Conservation (phyloP, 2,888 invertebrate genomes). For the Leptarthrus brevirostris region DNA sequence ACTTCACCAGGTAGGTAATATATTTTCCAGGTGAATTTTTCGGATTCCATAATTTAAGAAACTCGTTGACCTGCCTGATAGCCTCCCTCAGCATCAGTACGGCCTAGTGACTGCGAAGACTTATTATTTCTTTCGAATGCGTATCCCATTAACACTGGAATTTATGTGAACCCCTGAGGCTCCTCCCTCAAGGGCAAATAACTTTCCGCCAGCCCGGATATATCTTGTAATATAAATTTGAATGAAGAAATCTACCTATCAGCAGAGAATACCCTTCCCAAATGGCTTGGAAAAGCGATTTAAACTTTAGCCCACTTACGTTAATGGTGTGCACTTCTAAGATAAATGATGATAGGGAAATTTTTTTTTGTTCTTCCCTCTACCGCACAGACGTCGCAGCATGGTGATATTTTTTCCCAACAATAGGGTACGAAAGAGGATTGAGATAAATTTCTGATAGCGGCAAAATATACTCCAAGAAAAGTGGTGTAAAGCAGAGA, state of each 20-base stretch:
- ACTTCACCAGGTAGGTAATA: neutral
- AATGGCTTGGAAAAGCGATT: slow-evolving; percentile 54
- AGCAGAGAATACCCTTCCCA: slow-evolving; percentile 53
- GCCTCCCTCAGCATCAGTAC: neutral
- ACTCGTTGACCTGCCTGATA: slow-evolving; percentile 33
- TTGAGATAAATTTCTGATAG: slow-evolving; percentile 41
- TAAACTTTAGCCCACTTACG: slow-evolving; percentile 51
- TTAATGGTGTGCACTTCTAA: slow-evolving; percentile 52
- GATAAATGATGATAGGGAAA: slow-evolving; percentile 52
- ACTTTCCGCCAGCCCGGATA: slow-evolving; percentile 8
- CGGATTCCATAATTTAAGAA: slow-evolving; percentile 29
- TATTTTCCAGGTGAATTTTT: slow-evolving; percentile 20
- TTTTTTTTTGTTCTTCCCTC: slow-evolving; percentile 29
- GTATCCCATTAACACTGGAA: slow-evolving; percentile 38
- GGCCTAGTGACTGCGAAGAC: slow-evolving; percentile 22
- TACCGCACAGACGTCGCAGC: neutral
- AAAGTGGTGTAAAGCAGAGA: slow-evolving; percentile 19
- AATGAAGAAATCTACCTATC: slow-evolving; percentile 46
- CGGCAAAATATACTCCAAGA: neutral
- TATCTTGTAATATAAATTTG: slow-evolving; percentile 36
- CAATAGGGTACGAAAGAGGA: slow-evolving; percentile 11
- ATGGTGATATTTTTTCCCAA: slow-evolving; percentile 27
- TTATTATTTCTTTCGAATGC: slow-evolving; percentile 28
- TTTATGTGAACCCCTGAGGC: slow-evolving; percentile 16
- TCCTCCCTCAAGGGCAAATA: slow-evolving; percentile 5